Evolutionary conservation across 2,888 invertebrate genomes (phyloP), one percentile per base, ranked within the genome.

Genomic region (Orthonevra nobilis): DNA sequence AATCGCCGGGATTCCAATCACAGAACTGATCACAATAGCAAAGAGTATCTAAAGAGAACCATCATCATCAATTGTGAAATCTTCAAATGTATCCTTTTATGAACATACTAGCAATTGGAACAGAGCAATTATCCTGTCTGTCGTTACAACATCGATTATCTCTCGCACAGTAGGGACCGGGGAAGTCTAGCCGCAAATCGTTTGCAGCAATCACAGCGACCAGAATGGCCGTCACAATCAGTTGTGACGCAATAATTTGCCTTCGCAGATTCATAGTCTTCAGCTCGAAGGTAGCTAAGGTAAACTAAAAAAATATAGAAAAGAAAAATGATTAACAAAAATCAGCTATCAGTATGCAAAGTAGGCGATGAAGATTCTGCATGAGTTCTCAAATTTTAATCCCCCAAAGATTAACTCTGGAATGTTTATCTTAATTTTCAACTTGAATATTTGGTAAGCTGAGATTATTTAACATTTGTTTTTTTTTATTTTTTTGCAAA

Each of bases 21-120:
- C 98, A 98, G 89, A 97, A 98, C 82, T 94, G 91, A 88, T 98
- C 98, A 88, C 98, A 98, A 89, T 98, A 98, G 89, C 98, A 98
- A 9, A 94, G 87, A 0, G 97, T 96, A 75, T 92, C 96, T 93
- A 15, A n/a, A 36, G 5, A 15, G n/a, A n/a, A n/a, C n/a, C n/a
- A n/a, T n/a, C n/a, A n/a, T n/a, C n/a, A n/a, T n/a, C n/a, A 20
- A 9, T 14, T 3, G 15, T 40, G 5, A 30, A 19, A 30, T 36
- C n/a, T 2, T 14, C 6, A 23, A 2, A 1, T 32, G 14, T 26
- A 23, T 4, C 44, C 17, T 7, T 9, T 0, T 10, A 20, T 1
- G 7, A 10, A 84, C 85, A 89, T 86, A 93, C 93, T 91, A 70
- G 94, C 88, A 84, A 97, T 96, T 17, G 93, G 93, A 56, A 93